A percentile compares a stretch with the other conserved stretches of the same genome.
Conservation (phyloP, 2,888 invertebrate genomes). For the Temnothorax ravouxi region DNA sequence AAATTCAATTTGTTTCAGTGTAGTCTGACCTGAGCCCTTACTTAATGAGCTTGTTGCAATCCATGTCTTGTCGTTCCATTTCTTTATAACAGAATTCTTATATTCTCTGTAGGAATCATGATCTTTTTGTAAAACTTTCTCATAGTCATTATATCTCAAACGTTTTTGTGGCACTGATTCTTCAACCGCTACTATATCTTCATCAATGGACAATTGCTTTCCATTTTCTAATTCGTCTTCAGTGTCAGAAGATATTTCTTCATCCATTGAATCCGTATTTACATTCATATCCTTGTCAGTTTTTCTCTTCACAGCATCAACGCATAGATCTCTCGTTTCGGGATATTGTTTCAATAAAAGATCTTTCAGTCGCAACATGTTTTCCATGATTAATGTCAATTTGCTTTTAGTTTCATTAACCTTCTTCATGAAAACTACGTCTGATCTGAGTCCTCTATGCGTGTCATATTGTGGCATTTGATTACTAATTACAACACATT, state of each 20-base stretch:
- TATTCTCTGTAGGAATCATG: slow-evolving; percentile 90
- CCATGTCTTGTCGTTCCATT: slow-evolving; percentile 98
- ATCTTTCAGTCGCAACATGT: slow-evolving; percentile 89
- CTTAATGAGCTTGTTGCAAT: slow-evolving; percentile 90
- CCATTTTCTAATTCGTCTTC: slow-evolving; percentile 86
- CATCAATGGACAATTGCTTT: slow-evolving; percentile 88
- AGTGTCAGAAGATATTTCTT: slow-evolving; percentile 90
- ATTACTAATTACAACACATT: slow-evolving; percentile 92
- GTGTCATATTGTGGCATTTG: slow-evolving; percentile 91
- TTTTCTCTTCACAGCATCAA: slow-evolving; percentile 78
- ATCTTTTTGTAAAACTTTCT: slow-evolving; percentile 87
- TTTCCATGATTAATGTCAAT: slow-evolving; percentile 89
- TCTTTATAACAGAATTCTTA: slow-evolving; percentile 94
- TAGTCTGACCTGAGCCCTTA: slow-evolving; percentile 89
- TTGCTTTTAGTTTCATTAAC: slow-evolving; percentile 87
- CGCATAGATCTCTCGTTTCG: slow-evolving; percentile 89
- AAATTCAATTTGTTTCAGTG: slow-evolving; percentile 94
- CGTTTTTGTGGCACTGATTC: slow-evolving; percentile 85
- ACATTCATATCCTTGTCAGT: slow-evolving; percentile 78
- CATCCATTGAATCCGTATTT: slow-evolving; percentile 85
- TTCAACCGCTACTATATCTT: slow-evolving; percentile 73
- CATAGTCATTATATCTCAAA: slow-evolving; percentile 89
- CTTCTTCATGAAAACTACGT: slow-evolving; percentile 87
- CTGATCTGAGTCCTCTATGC: slow-evolving; percentile 87
- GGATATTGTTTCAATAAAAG: slow-evolving; percentile 89